Base-by-base conservation (phyloP, 1,140 invertebrate genomes). In the Druon quercuslanigerum region DNA sequence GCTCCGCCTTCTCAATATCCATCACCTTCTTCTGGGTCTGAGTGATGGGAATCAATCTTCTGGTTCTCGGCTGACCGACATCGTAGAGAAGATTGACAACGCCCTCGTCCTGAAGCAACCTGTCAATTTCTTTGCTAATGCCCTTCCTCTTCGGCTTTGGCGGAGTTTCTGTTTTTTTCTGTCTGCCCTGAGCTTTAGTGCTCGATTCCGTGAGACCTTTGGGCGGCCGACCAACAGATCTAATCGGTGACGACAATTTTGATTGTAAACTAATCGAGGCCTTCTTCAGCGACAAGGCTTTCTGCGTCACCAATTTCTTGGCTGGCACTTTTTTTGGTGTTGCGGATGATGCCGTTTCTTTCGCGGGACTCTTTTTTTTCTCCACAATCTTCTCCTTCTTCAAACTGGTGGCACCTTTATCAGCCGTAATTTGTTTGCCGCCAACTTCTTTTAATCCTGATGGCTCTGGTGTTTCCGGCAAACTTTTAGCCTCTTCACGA, bases 71-170 rank as follows among this genome's bases (percentile, higher is more conserved):
- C 74, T 93, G 93, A 82, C 95, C 94, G 2, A 96, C 92, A 20
- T 96, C 95, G 83, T 96, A 96, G 16, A 97, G 91, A 92, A 97
- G 95, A 88, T 96, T 96, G 1, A 96, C 95, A 3, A 96, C 95
- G 1, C 96, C 96, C 87, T 97, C 96, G 88, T 97, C 96, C 88
- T 95, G 95, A 76, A 97, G 90, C 54, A 97, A 87, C 77, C 92
- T 93, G 83, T 96, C 95, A 57, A 97, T 93, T 92, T 97, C 96
- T 57, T 93, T 92, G 50, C 93, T 90, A 76, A 92, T 93, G 93
- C 86, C 92, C 87, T 19, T 84, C 79, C 74, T 89, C 88, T 16
- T 70, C 4, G 8, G 84, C 78, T 54, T 77, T 51, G 25, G 2
- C 3, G 46, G 2, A 51, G 77, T 25, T 33, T 72, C 7, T n/a